These are phyloP conservation scores for Brachionus asplanchnoidis DNA, from an alignment of 1,140 invertebrate species.

Conservation along the genomic window DNA sequence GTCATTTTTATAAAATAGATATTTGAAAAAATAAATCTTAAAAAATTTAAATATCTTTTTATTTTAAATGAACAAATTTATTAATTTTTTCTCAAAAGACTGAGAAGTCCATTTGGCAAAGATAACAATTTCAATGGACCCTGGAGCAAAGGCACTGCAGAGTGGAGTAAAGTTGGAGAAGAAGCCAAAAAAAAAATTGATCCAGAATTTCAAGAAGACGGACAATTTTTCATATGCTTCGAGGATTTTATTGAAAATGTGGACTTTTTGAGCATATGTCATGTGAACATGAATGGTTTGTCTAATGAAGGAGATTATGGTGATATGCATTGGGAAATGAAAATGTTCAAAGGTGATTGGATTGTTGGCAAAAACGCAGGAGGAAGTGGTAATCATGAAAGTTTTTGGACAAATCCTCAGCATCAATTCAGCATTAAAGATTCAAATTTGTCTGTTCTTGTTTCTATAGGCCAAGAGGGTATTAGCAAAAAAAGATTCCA, in stretches of 20 bases:
- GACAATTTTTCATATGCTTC: constrained; percentile 79
- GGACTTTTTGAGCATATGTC: constrained; percentile 67
- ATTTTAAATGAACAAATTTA: background rate
- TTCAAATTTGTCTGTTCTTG: background rate
- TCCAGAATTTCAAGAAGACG: constrained; percentile 82
- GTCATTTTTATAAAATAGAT: no score
- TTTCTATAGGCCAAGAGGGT: constrained; percentile 2
- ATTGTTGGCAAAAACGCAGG: constrained; percentile 48
- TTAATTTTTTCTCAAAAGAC: no score
- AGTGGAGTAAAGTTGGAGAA: constrained; percentile 86
- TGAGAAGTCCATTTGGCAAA: constrained; percentile 93
- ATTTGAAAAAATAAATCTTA: background rate
- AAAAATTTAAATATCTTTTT: background rate
- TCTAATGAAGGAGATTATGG: constrained; percentile 83
- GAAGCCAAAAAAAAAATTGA: constrained; percentile 79
- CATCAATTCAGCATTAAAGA: background rate
- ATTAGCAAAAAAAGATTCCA: background rate
- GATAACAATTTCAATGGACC: constrained; percentile 92
- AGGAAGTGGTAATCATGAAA: constrained; percentile 48
- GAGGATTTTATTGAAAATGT: constrained; percentile 57
- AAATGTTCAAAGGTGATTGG: constrained; percentile 48
- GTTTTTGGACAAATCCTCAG: constrained; percentile 38
- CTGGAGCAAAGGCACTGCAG: constrained; percentile 77
- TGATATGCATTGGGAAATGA: constrained; percentile 51
- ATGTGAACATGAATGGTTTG: constrained; percentile 58